Evolutionary conservation across 1,140 invertebrate species (phyloP).

Genomic region (Drepana arcuata): DNA sequence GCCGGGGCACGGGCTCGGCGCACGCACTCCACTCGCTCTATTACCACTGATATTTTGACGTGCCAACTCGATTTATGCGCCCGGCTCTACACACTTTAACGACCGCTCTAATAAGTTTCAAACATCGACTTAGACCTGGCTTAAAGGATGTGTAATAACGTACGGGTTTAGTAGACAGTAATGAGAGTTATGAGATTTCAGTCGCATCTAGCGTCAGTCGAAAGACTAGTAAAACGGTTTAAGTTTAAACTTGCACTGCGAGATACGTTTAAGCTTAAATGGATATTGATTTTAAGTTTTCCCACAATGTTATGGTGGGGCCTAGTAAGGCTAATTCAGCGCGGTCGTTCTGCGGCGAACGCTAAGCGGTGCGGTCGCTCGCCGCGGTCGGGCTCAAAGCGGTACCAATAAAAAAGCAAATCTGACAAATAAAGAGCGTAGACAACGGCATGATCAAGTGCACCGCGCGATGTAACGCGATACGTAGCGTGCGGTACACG

Average conservation of each 20-base stretch:
- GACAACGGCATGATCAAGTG: slow-evolving; percentile 65
- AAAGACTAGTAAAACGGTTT: slow-evolving; percentile 6
- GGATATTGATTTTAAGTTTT: slow-evolving; percentile 37
- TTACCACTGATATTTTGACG: slow-evolving; percentile 51
- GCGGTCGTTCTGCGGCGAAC: slow-evolving; percentile 25
- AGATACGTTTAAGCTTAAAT: slow-evolving; percentile 20
- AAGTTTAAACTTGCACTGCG: no score
- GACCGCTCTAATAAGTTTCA: slow-evolving; percentile 24
- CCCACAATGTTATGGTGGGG: slow-evolving; percentile 14
- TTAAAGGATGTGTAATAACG: slow-evolving; percentile 12
- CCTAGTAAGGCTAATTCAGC: slow-evolving; percentile 20
- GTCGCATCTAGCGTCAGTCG: slow-evolving; percentile 5
- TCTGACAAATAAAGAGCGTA: slow-evolving; percentile 48
- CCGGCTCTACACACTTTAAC: slow-evolving; percentile 15
- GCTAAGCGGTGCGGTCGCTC: slow-evolving; percentile 49
- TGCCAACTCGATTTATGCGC: slow-evolving; percentile 33
- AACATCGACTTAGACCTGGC: slow-evolving; percentile 13
- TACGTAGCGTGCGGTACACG: no score
- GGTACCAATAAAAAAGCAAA: slow-evolving; percentile 41
- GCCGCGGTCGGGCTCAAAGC: slow-evolving; percentile 40
- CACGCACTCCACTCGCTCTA: slow-evolving; percentile 42
- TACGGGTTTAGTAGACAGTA: slow-evolving; percentile 9
- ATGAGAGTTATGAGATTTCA: slow-evolving; percentile 16
- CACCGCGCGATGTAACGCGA: slow-evolving; percentile 56
- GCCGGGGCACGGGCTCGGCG: slow-evolving; percentile 28